Evolutionary conservation across 2,888 invertebrate species (phyloP), one percentile per base, ranked within the genome.

Genomic region (Zeuzera pyrina): DNA sequence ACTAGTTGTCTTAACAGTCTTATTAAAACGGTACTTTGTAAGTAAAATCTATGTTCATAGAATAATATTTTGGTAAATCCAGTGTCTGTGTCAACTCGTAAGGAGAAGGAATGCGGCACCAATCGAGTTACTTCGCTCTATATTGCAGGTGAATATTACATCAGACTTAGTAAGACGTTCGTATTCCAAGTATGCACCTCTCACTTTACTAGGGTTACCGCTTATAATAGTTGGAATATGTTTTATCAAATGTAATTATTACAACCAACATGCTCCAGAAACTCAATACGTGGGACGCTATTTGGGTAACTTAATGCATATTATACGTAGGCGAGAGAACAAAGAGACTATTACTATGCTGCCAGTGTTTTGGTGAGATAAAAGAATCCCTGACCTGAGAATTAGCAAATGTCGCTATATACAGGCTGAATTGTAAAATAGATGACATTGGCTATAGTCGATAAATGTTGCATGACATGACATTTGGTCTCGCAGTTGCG

Each of bases 111-210:
- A 71, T 68, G 67, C 57, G 53, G 58, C 52, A 54, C 49, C 51
- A 56, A 58, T 62, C 57, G 45, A 55, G 60, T 57, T 54, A 60
- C 59, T 62, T 60, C 57, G 61, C 59, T 65, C 57, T 61, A 57
- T 54, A 57, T 49, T 57, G 55, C 60, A 59, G 55, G 57, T 61
- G 57, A 58, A 53, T 47, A 57, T 74, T 72, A 66, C 71, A 62
- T 69, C 70, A 73, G 59, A 28, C 29, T 15, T 33, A 27, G 22
- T 13, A 22, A 28, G 13, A 30, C 22, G 26, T 23, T 28, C 25
- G 10, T 19, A 22, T 22, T 27, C 19, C 22, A 6, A 27, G 15
- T 22, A 22, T 30, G 30, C 27, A 30, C 36, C 36, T 36, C 33
- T 36, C 30, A n/a, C n/a, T n/a, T n/a, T n/a, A n/a, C n/a, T n/a